Base-by-base conservation (phyloP, 2,113 vertebrate genomes). In the Poecile atricapillus region DNA sequence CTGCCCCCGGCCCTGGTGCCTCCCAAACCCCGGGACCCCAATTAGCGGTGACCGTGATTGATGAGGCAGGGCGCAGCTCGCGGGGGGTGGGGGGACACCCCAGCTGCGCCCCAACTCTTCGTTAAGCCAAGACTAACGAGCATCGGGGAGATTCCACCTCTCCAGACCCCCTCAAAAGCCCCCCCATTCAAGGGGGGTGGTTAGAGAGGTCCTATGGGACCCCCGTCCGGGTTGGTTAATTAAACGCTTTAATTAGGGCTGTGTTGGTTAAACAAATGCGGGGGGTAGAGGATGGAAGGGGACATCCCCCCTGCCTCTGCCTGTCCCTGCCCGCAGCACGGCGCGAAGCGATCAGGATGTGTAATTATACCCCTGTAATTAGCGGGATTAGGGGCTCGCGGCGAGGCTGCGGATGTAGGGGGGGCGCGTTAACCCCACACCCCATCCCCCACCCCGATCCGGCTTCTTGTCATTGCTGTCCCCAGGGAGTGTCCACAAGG, bases 331-430 rank as follows among this genome's bases (percentile, higher is more conserved):
- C 74, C n/a, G 39, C 68, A 74, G 76, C 68, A 68, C 30, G 25
- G 56, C 9, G 14, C 13, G 84, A 41, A 79, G 89, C 94, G 62
- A 93, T 94, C 94, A 94, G 92, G 47, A 73, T n/a, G 35, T 46
- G 74, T 95, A 97, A 98, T 97, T 97, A 97, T 91, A 49, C 90
- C 41, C 73, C 64, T 80, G 82, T 97, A 97, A 98, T 97, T 96
- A 95, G 64, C 60, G 90, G 96, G 96, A 97, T 97, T 97, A 90
- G 77, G 81, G 81, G 58, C 71, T 75, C 16, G 67, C 49, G 15
- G 64, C 7, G 25, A 37, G 52, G 58, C 70, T 53, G 59, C 21
- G n/a, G 44, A 7, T 41, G 43, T 2, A 6, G 19, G 6, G 15
- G 11, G 49, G 15, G 11, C 19, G 37, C 14, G 9, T 7, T 83